Evolutionary conservation across 2,797 vertebrate genomes (phyloP), one percentile per base, ranked within the genome.

Genomic region (Hyperoplus lanceolatus): DNA sequence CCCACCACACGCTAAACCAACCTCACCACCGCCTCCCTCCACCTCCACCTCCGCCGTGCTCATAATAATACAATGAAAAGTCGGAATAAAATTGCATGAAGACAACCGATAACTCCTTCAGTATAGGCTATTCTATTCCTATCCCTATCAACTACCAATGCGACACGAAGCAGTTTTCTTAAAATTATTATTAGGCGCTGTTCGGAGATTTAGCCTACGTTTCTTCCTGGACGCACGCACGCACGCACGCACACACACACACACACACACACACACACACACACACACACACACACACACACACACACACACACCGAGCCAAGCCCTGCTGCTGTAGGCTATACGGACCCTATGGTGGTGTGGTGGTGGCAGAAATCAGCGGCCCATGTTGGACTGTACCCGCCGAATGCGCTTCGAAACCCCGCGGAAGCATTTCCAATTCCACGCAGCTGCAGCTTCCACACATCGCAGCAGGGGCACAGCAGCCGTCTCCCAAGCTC

Each of bases 11-110:
- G 29, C 29, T 29, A 29, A 29, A 29, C 29, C 29, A 29, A 29
- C 29, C 29, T 29, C 29, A 29, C 29, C 21, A 21, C 21, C 29
- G 21, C 77, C 76, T 14, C 87, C 75, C 6, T 62, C 82, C 70
- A 89, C 75, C 56, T 69, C 91, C 80, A 67, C 87, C 84, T 83
- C 90, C 86, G 85, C 91, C 70, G 87, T 60, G 91, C 88, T 93
- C 92, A 93, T 94, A 48, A 72, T 93, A 73, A 72, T 93, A 73
- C 75, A 76, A 87, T 77, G 73, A 85, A 73, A 76, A 81, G 73
- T 84, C 6, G 12, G 70, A 56, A 73, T 77, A 43, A 72, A 90
- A 85, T 87, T 53, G 84, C 89, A 91, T 86, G 86, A 90, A 82
- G 79, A 70, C 58, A 3, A 58, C 74, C 68, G 64, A 43, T 38